Evolutionary conservation across 64 coral and sea anemone species (phyloP), one percentile per base, ranked within the genome.

Genomic region (Montipora efflorescens): DNA sequence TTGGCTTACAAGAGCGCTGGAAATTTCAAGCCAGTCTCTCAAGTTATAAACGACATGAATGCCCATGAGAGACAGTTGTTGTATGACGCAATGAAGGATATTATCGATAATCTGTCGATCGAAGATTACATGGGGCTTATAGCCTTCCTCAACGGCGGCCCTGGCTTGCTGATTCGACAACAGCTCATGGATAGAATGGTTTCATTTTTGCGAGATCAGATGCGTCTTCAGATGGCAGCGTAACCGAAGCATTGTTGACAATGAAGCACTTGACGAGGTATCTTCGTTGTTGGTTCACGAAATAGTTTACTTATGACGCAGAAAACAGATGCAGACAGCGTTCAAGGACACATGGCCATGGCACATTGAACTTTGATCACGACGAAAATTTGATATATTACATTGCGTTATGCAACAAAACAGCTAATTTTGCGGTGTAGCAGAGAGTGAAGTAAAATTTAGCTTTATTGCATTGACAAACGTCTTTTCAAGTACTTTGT

Each of bases 11-110:
- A 69, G 7, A 84, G 67, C 20, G 1, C 92, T 0, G 92, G 77
- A 69, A 71, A 89, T 83, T 97, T 97, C 73, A 97, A 95, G 86
- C 96, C 96, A 49, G 96, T 95, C 67, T 97, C 96, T 36, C 82
- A 94, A 72, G 76, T 97, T 9, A 95, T 97, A n/a, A 97, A 82
- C 7, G 48, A 84, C 68, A 94, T 97, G 76, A 97, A 95, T 52
- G 89, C 96, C 20, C 93, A 97, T 67, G 92, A 97, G 18, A 69
- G 93, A 22, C 92, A 97, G n/a, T 73, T 97, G 7, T 48, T 97
- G 8, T 97, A 97, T 50, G 96, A 97, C 21, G 74, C 81, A 14
- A 95, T 92, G 89, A 97, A 88, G 58, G 96, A 97, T 25, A 92
- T 97, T 22, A 6, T 97, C 9, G 96, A 94, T 5, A 91, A 92